Percentiles rank a stretch among this genome's conserved stretches.
These are phyloP conservation scores for Syngnathoides biaculeatus DNA, from an alignment of 2,113 vertebrate genomes.

Conservation along the genomic window DNA sequence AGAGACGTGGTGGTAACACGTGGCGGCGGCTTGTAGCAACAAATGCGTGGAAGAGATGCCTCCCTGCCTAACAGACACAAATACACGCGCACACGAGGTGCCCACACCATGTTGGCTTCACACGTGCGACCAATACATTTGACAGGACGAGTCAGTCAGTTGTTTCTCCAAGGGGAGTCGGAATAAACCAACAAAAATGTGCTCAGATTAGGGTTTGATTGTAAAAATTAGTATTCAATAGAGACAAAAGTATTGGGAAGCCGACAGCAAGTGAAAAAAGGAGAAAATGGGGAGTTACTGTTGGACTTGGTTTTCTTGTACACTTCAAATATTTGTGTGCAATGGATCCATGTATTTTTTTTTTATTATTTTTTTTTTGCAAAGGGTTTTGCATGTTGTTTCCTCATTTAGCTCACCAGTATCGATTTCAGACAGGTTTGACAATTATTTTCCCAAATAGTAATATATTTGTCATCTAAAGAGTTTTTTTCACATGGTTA, in stretches of 20 bases:
- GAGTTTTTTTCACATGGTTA: no score
- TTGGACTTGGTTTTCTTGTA: neutral
- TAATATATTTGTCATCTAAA: no score
- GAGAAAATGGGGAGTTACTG: neutral
- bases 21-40: slow-evolving; percentile 19
- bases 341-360: no score
- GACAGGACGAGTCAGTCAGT: slow-evolving; percentile 38
- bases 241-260: neutral
- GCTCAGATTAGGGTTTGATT: slow-evolving; percentile 14
- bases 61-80: slow-evolving; percentile 14
- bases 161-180: slow-evolving; percentile 16
- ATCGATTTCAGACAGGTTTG: no score
- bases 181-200: slow-evolving; percentile 8
- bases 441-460: no score
- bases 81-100: neutral
- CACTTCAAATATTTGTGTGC: neutral
- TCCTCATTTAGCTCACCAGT: no score
- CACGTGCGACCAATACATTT: slow-evolving; percentile 53
- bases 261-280: neutral
- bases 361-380: no score
- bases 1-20: slow-evolving; percentile 41
- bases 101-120: slow-evolving; percentile 23
- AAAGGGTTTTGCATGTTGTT: no score
- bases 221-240: neutral
- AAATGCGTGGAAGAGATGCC: slow-evolving; percentile 11